These are phyloP conservation scores for Abrostola tripartita DNA, from an alignment of 2,888 invertebrate species.

Conservation along the genomic window DNA sequence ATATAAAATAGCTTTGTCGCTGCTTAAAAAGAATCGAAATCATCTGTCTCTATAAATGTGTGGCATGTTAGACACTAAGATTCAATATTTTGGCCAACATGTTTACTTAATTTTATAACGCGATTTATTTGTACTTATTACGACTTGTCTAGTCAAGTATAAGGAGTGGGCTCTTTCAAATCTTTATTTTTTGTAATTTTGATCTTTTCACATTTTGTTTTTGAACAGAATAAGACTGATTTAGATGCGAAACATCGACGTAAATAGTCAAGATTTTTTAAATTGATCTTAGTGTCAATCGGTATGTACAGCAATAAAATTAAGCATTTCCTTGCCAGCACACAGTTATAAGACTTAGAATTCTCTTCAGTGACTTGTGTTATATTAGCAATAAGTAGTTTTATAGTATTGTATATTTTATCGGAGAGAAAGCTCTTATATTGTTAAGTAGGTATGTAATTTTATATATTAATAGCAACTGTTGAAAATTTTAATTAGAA, in stretches of 20 bases:
- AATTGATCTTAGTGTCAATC: conserved; percentile 68
- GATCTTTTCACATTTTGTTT: conserved; percentile 37
- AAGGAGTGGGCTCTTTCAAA: conserved; percentile 55
- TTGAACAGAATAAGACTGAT: conserved; percentile 66
- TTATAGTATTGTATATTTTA: conserved; percentile 63
- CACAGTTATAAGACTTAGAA: conserved; percentile 62
- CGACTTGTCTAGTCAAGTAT: conserved; percentile 76
- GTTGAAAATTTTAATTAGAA: conserved; percentile 55
- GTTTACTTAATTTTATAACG: conserved; percentile 45
- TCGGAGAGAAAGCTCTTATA: conserved; percentile 67
- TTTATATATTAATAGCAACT: conserved; percentile 56
- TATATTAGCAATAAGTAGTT: conserved; percentile 74
- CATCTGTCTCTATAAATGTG: conserved; percentile 28
- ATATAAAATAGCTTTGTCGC: conserved; percentile 47
- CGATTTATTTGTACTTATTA: conserved; percentile 70
- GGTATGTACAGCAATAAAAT: conserved; percentile 34
- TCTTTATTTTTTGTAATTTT: conserved; percentile 29
- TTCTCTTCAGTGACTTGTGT: conserved; percentile 67
- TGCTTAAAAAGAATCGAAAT: conserved; percentile 26
- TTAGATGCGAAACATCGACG: conserved; percentile 41
- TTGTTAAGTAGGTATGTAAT: conserved; percentile 54
- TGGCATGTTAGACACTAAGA: conserved; percentile 68
- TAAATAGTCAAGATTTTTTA: conserved; percentile 40
- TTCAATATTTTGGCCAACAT: conserved; percentile 53
- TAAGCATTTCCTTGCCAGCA: conserved; percentile 63